Conservation (phyloP, 23 tunicate species). For the Phallusia fumigata region DNA sequence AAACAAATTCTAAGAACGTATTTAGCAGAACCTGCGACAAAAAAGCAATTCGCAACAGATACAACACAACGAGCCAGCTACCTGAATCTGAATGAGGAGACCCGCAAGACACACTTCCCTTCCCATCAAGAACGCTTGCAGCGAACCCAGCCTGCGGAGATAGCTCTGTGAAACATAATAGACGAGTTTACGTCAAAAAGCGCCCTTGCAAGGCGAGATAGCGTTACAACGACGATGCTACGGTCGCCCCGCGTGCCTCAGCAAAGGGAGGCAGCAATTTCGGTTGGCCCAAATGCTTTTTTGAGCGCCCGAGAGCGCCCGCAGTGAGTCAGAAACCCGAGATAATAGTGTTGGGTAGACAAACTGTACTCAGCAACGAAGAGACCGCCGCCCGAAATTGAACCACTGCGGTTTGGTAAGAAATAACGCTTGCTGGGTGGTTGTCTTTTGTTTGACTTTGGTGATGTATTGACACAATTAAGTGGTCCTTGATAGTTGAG, state of each 20-base stretch:
- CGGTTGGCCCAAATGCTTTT: not conserved
- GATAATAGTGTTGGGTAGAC: not conserved
- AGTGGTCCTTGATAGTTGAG: too few species aligned
- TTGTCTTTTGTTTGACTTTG: too few species aligned
- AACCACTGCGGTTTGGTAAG: too few species aligned
- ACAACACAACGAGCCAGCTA: not conserved
- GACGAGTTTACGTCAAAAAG: not conserved
- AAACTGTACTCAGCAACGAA: too few species aligned
- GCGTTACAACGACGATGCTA: not conserved
- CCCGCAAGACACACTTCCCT: slow-evolving; percentile 8
- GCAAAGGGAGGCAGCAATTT: not conserved
- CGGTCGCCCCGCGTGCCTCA: too few species aligned
- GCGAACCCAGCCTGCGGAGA: not conserved
- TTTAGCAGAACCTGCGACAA: too few species aligned
- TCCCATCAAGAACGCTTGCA: slow-evolving; percentile 12
- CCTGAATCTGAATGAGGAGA: slow-evolving; percentile 38
- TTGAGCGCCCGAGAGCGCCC: not conserved
- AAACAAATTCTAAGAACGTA: too few species aligned
- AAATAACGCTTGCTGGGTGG: too few species aligned
- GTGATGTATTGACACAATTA: too few species aligned
- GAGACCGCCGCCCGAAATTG: too few species aligned
- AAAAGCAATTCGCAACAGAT: not conserved
- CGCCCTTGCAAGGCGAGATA: not conserved
- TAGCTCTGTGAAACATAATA: not conserved
- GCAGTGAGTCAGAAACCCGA: not conserved